Conservation (phyloP, 2,797 vertebrate genomes). For the Urosaurus nigricauda region DNA sequence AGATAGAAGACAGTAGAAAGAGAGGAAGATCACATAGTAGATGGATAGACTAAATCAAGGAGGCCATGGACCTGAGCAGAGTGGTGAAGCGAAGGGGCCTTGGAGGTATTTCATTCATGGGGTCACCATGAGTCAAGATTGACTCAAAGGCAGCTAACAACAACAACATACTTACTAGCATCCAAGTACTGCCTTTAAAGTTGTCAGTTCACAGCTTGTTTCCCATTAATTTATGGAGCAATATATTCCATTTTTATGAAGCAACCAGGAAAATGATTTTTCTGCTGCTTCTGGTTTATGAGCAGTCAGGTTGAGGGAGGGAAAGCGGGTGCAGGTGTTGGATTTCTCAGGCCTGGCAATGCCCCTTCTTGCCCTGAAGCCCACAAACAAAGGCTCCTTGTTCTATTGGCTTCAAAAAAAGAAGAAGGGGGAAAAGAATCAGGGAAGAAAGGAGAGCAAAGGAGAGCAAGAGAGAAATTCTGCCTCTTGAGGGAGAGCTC, state of each 20-base stretch:
- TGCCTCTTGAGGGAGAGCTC: not conserved
- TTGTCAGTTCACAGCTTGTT: not conserved
- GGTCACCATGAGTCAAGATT: too few species aligned
- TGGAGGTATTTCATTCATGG: too few species aligned
- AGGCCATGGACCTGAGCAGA: too few species aligned
- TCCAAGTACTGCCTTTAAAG: not conserved
- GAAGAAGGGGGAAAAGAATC: not conserved
- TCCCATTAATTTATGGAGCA: not conserved
- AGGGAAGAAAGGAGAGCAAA: too few species aligned
- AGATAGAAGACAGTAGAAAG: too few species aligned
- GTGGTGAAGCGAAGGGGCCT: too few species aligned
- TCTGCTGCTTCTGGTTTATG: conserved; percentile 21
- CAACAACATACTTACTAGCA: not conserved
- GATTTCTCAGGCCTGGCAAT: conserved; percentile 31
- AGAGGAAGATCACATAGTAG: too few species aligned
- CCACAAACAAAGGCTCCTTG: conserved; percentile 38
- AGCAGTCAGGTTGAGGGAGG: not conserved
- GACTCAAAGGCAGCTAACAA: too few species aligned
- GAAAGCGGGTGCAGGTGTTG: conserved; percentile 3
- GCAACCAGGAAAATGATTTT: conserved; percentile 33
- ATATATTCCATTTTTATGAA: conserved; percentile 24
- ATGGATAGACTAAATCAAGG: too few species aligned
- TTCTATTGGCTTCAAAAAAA: conserved; percentile 24
- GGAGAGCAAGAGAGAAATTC: not conserved
- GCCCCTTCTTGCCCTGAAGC: conserved; percentile 11